Percentiles rank a stretch among this genome's conserved stretches.
Evolutionary conservation across 2,113 vertebrate species (phyloP).

Genomic region (Edolisoma coerulescens): DNA sequence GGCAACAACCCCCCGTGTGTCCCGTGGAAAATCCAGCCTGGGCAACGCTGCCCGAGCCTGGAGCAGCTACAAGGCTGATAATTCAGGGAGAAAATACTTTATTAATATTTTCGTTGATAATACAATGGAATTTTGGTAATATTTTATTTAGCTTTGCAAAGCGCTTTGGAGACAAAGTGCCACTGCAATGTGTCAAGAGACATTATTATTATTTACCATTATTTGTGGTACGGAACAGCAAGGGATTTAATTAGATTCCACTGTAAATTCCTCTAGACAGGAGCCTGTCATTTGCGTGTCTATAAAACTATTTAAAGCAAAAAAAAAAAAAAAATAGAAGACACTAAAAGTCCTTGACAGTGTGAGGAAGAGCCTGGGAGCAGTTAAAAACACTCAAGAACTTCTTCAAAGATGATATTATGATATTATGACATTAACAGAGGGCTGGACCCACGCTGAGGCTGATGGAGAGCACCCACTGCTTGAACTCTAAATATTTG

Average conservation of each 20-base stretch:
- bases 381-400: background rate
- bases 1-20: accelerated
- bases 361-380: background rate
- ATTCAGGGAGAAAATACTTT: background rate
- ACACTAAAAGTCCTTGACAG: background rate
- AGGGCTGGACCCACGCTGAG: background rate
- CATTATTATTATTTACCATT: background rate
- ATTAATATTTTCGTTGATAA: background rate
- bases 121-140: background rate
- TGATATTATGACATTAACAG: background rate
- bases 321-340: background rate
- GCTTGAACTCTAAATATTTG: accelerated
- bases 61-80: background rate
- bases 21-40: background rate
- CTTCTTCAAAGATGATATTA: too few species aligned
- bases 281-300: background rate
- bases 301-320: background rate
- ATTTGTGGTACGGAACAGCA: background rate
- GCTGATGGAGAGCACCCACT: background rate
- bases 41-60: accelerated
- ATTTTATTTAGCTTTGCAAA: background rate
- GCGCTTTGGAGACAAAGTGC: background rate
- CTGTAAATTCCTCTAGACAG: background rate
- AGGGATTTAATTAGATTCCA: background rate
- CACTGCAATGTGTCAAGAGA: background rate